Percentiles rank a stretch among this genome's conserved stretches.
phyloP scores from a whole-genome alignment of 2,888 invertebrate species.

The Epinotia demarniana region DNA sequence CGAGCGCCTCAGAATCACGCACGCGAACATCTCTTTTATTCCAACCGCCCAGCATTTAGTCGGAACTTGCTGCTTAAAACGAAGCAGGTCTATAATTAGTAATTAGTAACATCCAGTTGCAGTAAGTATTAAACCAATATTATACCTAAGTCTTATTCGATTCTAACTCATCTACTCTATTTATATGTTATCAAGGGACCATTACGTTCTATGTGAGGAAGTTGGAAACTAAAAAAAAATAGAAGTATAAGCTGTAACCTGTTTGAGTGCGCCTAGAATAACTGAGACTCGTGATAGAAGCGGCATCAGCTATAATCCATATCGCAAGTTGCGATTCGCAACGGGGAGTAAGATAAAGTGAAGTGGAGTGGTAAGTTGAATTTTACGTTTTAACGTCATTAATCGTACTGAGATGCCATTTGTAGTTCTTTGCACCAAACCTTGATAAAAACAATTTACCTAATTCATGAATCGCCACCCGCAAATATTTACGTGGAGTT shows the following conservation, averaged over 20 bases:
- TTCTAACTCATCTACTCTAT: slow-evolving; percentile 40
- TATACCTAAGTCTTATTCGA: slow-evolving; percentile 41
- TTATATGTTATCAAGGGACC: slow-evolving; percentile 30
- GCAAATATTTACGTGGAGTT: not conserved
- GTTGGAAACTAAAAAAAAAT: slow-evolving; percentile 10
- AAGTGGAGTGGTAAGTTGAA: not conserved
- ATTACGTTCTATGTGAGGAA: slow-evolving; percentile 16
- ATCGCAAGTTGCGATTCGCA: too few relatives aligned
- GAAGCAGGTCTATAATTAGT: slow-evolving; percentile 24
- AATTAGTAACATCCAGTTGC: slow-evolving; percentile 41
- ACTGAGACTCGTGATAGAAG: not conserved
- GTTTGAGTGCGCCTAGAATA: not conserved
- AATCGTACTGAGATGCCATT: not conserved
- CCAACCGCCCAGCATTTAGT: slow-evolving; percentile 17
- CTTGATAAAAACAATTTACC: not conserved
- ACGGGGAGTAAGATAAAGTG: not conserved
- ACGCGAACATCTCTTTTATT: slow-evolving; percentile 20
- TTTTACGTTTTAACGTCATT: not conserved
- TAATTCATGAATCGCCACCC: not conserved
- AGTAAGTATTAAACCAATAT: slow-evolving; percentile 36
- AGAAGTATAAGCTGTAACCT: not conserved
- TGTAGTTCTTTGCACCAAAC: not conserved
- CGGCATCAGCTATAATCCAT: not conserved
- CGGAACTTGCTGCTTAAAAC: slow-evolving; percentile 18
- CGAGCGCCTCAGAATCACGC: slow-evolving; percentile 12